Percentiles rank a stretch among this genome's conserved stretches.
Conservation (phyloP, 2,888 invertebrate genomes). For the Caradrina clavipalpis region DNA sequence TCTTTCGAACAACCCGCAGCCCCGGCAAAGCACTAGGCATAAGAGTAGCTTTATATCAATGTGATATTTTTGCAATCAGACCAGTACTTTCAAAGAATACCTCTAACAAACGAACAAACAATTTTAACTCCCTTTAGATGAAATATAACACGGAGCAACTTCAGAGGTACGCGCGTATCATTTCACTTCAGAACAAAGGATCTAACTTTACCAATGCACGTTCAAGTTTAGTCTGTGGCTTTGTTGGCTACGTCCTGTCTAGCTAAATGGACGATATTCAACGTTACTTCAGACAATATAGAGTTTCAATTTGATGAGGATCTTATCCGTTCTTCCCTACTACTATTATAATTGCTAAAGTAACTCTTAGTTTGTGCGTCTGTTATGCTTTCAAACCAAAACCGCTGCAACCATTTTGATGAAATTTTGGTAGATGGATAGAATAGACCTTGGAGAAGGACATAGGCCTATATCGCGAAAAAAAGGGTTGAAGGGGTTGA, state of each 20-base stretch:
- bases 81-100: not conserved
- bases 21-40: too few relatives aligned
- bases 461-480: too few relatives aligned
- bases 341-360: too few relatives aligned
- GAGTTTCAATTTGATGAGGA: slow-evolving; percentile 48
- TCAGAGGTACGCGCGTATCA: slow-evolving; percentile 48
- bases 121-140: not conserved
- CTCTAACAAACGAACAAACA: not conserved
- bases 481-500: too few relatives aligned
- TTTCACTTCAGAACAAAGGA: slow-evolving; percentile 56
- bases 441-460: too few relatives aligned
- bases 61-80: too few relatives aligned
- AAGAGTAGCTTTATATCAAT: too few relatives aligned
- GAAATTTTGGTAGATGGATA: too few relatives aligned
- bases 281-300: slow-evolving; percentile 1
- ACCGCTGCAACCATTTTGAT: too few relatives aligned
- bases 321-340: slow-evolving; percentile 11
- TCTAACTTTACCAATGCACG: slow-evolving; percentile 53
- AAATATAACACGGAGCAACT: slow-evolving; percentile 43
- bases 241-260: slow-evolving; percentile 38
- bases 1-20: too few relatives aligned
- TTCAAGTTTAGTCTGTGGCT: slow-evolving; percentile 32
- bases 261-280: slow-evolving; percentile 32
- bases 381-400: too few relatives aligned
- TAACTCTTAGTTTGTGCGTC: too few relatives aligned